Conservation (phyloP, 2,888 invertebrate genomes). For the Cheilosia vernalis region DNA sequence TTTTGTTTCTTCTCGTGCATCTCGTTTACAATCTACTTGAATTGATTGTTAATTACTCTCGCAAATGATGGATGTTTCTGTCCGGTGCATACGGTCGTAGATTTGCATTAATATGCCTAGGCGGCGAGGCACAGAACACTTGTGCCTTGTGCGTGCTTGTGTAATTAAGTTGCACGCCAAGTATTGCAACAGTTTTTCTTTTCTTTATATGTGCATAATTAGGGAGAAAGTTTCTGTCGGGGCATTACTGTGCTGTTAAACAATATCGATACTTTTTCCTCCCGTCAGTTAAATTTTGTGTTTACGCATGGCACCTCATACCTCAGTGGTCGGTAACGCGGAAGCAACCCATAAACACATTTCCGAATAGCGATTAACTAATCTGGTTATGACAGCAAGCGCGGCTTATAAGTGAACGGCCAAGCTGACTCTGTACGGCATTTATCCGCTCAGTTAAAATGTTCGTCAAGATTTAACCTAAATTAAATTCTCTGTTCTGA, state of each 20-base stretch:
- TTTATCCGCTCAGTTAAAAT: background rate
- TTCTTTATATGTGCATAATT: conserved; percentile 41
- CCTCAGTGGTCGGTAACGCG: conserved; percentile 48
- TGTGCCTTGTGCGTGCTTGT: background rate
- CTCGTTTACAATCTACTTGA: conserved; percentile 26
- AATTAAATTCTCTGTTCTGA: background rate
- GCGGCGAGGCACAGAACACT: conserved; percentile 3
- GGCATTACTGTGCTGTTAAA: conserved; percentile 3
- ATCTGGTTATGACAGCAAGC: conserved; percentile 6
- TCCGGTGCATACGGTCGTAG: conserved; percentile 40
- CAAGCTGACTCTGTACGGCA: background rate
- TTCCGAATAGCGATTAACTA: conserved; percentile 24
- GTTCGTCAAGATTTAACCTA: background rate
- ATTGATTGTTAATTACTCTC: conserved; percentile 52
- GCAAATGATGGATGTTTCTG: conserved; percentile 56
- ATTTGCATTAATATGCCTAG: conserved; percentile 58
- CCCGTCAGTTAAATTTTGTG: conserved; percentile 12
- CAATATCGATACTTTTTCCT: conserved; percentile 27
- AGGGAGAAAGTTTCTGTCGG: conserved; percentile 54
- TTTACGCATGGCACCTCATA: conserved; percentile 43
- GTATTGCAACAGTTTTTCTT: conserved; percentile 36
- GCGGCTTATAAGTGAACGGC: background rate
- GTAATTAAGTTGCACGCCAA: conserved; percentile 22
- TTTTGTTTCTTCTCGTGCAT: conserved; percentile 10
- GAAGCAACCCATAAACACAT: conserved; percentile 47